A percentile compares a stretch with the other conserved stretches of the same genome.
These are phyloP conservation scores for Drosophila sulfurigaster DNA, from an alignment of 1,140 invertebrate species.

Conservation along the genomic window DNA sequence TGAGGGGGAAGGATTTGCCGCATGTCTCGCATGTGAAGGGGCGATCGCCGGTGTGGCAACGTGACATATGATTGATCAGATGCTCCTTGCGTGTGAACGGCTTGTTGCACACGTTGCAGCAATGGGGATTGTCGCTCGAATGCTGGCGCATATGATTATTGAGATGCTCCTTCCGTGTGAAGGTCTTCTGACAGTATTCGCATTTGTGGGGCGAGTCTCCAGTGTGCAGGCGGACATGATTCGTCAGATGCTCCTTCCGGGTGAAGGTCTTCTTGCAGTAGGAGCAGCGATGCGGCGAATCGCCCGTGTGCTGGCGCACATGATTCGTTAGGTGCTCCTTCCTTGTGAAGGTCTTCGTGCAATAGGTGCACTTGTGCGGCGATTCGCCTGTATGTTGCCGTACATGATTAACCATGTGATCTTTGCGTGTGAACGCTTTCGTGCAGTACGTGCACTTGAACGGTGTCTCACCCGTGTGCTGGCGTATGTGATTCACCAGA, in stretches of 20 bases:
- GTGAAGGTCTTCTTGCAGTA: slow-evolving; percentile 92
- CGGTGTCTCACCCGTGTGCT: slow-evolving; percentile 94
- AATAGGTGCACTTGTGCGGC: slow-evolving; percentile 91
- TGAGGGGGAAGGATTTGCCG: slow-evolving; percentile 94
- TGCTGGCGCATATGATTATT: slow-evolving; percentile 91
- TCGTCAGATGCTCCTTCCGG: slow-evolving; percentile 95
- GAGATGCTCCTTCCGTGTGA: slow-evolving; percentile 93
- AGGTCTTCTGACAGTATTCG: slow-evolving; percentile 93
- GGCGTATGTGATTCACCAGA: slow-evolving; percentile 91
- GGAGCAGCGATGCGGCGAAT: slow-evolving; percentile 90
- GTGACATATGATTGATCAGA: slow-evolving; percentile 90
- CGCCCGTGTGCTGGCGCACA: slow-evolving; percentile 91
- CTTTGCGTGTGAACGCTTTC: slow-evolving; percentile 94
- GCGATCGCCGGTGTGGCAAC: slow-evolving; percentile 95
- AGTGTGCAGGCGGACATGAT: slow-evolving; percentile 91
- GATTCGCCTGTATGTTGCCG: slow-evolving; percentile 95
- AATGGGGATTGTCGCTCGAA: slow-evolving; percentile 92
- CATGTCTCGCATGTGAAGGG: slow-evolving; percentile 93
- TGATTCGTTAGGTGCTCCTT: slow-evolving; percentile 90
- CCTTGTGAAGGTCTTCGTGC: slow-evolving; percentile 92
- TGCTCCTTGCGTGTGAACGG: slow-evolving; percentile 93
- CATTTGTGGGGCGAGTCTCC: slow-evolving; percentile 93
- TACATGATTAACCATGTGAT: slow-evolving; percentile 90
- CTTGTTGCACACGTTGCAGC: slow-evolving; percentile 93
- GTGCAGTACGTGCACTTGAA: slow-evolving; percentile 94